phyloP scores from a whole-genome alignment of 2,888 invertebrate genomes.

The Chironomus riparius region DNA sequence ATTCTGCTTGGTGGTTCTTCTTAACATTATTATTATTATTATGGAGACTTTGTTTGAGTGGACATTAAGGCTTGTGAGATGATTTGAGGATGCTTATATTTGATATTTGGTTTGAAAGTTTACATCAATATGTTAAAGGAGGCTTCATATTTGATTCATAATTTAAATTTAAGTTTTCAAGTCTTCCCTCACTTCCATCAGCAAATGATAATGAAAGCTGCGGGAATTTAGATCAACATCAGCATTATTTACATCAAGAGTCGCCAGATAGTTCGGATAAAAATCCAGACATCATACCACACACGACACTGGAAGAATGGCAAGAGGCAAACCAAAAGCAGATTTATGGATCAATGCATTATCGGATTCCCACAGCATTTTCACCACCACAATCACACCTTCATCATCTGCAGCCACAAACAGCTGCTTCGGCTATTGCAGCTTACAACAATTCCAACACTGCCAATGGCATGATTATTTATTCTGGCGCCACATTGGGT shows the following conservation, averaged over 20 bases:
- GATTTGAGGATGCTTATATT: no score
- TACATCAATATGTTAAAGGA: no score
- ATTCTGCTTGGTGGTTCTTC: no score
- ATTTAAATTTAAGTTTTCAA: neutral
- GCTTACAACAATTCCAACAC: slow-evolving; percentile 13
- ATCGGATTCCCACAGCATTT: slow-evolving; percentile 16
- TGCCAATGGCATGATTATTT: slow-evolving; percentile 19
- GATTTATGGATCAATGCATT: slow-evolving; percentile 22
- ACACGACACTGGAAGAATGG: slow-evolving; percentile 29
- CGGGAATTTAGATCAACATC: slow-evolving; percentile 26
- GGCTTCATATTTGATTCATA: no score
- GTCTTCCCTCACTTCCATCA: no score
- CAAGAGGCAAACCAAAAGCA: slow-evolving; percentile 16
- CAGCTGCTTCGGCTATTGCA: neutral
- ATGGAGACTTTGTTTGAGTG: no score
- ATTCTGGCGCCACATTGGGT: slow-evolving; percentile 22
- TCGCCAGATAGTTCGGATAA: slow-evolving; percentile 41
- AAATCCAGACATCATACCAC: slow-evolving; percentile 43
- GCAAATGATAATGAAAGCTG: neutral
- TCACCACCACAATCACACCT: neutral
- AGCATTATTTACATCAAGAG: slow-evolving; percentile 30
- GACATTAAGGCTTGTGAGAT: no score
- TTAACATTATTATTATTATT: no score
- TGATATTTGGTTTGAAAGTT: no score
- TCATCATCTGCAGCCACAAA: neutral